phyloP scores from a whole-genome alignment of 2,113 vertebrate species.

The Lepus europaeus region DNA sequence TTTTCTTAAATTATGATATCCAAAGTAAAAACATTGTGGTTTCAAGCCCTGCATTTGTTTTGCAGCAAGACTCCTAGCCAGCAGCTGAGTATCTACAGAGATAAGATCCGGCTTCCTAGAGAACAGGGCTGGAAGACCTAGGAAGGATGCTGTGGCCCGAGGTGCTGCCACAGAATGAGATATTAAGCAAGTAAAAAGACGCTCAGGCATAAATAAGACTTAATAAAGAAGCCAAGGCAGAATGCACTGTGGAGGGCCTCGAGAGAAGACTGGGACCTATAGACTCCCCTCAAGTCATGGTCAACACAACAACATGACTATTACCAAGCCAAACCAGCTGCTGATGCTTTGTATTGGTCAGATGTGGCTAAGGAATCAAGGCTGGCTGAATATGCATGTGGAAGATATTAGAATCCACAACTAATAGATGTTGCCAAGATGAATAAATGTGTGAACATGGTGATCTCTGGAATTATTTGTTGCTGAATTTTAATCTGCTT shows the following conservation, averaged over 20 bases:
- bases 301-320: neutral
- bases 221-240: neutral
- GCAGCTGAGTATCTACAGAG: neutral
- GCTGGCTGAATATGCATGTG: neutral
- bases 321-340: neutral
- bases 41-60: slow-evolving; percentile 26
- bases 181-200: neutral
- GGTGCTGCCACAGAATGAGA: too few species aligned
- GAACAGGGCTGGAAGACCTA: neutral
- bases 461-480: neutral
- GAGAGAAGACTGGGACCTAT: neutral
- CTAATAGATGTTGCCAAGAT: neutral
- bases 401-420: neutral
- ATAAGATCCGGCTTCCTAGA: neutral
- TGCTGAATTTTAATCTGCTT: neutral
- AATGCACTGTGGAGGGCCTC: neutral
- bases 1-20: slow-evolving; percentile 3
- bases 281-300: neutral
- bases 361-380: neutral
- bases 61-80: neutral
- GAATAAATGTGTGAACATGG: neutral
- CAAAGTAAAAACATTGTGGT: neutral
- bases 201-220: neutral
- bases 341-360: neutral
- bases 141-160: neutral